phyloP scores from a whole-genome alignment of 2,113 vertebrate genomes.

The Suncus etruscus region DNA sequence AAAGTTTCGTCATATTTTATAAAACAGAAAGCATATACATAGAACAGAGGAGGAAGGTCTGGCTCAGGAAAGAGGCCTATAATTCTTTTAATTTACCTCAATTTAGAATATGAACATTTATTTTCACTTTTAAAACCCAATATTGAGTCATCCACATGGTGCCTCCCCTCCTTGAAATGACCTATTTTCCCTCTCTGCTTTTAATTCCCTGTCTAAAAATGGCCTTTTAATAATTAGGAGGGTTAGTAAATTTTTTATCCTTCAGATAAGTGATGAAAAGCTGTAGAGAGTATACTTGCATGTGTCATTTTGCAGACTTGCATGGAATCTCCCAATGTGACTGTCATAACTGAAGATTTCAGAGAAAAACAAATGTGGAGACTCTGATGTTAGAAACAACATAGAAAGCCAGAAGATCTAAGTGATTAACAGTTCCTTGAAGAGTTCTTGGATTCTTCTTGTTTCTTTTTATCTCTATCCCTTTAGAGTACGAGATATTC shows the following conservation, averaged over 20 bases:
- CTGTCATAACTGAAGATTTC: background rate
- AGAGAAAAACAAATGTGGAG: background rate
- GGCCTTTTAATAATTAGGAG: slow-evolving; percentile 3
- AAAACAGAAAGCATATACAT: slow-evolving; percentile 2
- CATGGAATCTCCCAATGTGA: background rate
- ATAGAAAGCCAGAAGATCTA: background rate
- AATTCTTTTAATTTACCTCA: background rate
- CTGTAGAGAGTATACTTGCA: background rate
- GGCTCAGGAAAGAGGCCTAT: background rate
- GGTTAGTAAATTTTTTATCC: background rate
- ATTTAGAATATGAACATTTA: slow-evolving; percentile 37
- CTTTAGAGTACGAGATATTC: background rate
- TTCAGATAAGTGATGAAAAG: background rate
- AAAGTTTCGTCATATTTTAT: slow-evolving; percentile 10
- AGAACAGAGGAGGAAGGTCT: background rate
- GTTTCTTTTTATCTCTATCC: background rate
- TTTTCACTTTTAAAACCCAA: background rate
- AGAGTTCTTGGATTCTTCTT: slow-evolving; percentile 6
- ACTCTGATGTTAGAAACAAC: background rate
- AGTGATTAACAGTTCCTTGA: background rate
- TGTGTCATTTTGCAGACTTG: slow-evolving; percentile 8
- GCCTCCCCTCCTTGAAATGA: background rate
- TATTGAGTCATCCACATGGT: slow-evolving; percentile 4
- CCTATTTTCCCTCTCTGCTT: background rate
- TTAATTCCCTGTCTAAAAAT: background rate